A percentile compares a stretch with the other conserved stretches of the same genome.
phyloP scores from a whole-genome alignment of 2,888 invertebrate genomes.

The Melanostoma scalare region DNA sequence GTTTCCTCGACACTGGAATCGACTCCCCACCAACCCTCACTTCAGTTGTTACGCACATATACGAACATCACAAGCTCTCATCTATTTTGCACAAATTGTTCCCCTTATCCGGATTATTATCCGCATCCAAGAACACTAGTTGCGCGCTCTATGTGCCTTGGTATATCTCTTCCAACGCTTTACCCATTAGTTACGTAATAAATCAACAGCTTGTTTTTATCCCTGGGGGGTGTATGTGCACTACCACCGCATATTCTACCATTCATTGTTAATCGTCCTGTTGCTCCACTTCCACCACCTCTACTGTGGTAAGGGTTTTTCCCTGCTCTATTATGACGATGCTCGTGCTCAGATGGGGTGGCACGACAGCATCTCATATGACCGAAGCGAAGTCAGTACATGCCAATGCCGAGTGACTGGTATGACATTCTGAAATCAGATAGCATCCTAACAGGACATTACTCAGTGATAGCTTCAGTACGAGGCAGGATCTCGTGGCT shows the following conservation, averaged over 20 bases:
- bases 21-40: neutral
- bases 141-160: conserved; percentile 32
- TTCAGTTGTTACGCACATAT: neutral
- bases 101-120: conserved; percentile 65
- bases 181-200: conserved; percentile 54
- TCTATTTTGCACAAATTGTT: neutral
- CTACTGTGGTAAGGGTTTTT: conserved; percentile 3
- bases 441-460: conserved; percentile 74
- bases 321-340: conserved; percentile 1
- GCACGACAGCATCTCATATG: conserved; percentile 26
- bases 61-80: neutral
- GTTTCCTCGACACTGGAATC: neutral
- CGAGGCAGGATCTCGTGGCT: conserved; percentile 83
- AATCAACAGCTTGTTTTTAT: conserved; percentile 47
- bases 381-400: conserved; percentile 16
- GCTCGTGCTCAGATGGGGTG: neutral
- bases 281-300: conserved; percentile 31
- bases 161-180: conserved; percentile 26
- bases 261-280: conserved; percentile 46
- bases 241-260: conserved; percentile 10
- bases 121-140: conserved; percentile 60
- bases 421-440: conserved; percentile 74
- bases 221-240: conserved; percentile 16
- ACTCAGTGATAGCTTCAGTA: conserved; percentile 80
- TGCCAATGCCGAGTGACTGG: conserved; percentile 34